These are phyloP conservation scores for Elmis aenea DNA, from an alignment of 2,888 invertebrate genomes.

Conservation along the genomic window DNA sequence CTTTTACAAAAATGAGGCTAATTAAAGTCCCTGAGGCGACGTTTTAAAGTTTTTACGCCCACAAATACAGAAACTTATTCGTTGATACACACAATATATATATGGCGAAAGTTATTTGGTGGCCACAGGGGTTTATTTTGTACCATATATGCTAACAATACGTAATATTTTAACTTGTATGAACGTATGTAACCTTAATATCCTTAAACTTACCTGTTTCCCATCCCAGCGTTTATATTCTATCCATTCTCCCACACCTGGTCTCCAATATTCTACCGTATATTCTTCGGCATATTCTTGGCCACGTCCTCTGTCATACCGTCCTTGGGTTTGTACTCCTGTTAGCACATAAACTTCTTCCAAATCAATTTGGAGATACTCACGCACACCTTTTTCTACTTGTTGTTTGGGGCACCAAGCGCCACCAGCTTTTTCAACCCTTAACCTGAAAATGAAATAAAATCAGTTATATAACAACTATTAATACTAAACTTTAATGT, in stretches of 20 bases:
- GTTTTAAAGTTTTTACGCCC: too few species aligned
- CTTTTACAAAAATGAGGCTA: too few species aligned
- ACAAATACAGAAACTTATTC: too few species aligned
- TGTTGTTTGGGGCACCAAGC: slow-evolving; percentile 73
- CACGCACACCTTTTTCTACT: slow-evolving; percentile 59
- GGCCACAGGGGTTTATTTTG: too few species aligned
- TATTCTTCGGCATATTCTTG: slow-evolving; percentile 71
- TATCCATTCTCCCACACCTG: slow-evolving; percentile 57
- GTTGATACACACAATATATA: too few species aligned
- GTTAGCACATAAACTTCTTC: slow-evolving; percentile 59
- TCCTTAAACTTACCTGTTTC: slow-evolving; percentile 56
- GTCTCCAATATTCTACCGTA: slow-evolving; percentile 63
- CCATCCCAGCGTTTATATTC: slow-evolving; percentile 62
- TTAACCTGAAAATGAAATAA: slow-evolving; percentile 63
- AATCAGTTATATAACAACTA: too few species aligned
- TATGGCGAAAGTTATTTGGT: too few species aligned
- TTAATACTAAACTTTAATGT: slow-evolving; percentile 3
- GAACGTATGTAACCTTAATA: too few species aligned
- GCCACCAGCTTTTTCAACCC: slow-evolving; percentile 65
- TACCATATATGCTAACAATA: too few species aligned
- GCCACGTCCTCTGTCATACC: slow-evolving; percentile 68
- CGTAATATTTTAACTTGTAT: too few species aligned
- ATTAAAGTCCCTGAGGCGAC: too few species aligned
- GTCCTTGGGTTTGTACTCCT: slow-evolving; percentile 72
- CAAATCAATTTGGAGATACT: slow-evolving; percentile 64